Percentiles rank a stretch among this genome's conserved stretches.
Conservation (phyloP, 2,113 vertebrate species). For the Scatophagus argus region DNA sequence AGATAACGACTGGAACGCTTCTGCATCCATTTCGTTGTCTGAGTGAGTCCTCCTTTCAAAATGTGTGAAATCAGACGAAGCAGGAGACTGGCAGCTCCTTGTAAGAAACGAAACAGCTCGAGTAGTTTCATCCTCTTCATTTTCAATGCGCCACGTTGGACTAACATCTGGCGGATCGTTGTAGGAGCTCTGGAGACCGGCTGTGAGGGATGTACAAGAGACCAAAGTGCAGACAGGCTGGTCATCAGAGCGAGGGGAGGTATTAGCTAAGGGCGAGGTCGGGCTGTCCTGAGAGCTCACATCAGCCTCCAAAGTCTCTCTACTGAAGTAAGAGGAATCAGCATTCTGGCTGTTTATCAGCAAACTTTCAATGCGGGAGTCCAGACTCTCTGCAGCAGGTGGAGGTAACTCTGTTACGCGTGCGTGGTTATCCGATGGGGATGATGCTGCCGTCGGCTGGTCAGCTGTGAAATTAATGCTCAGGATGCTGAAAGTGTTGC, state of each 20-base stretch:
- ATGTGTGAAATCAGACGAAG: conserved; percentile 59
- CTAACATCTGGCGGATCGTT: conserved; percentile 85
- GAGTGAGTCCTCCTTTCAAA: conserved; percentile 67
- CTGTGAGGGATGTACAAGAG: neutral
- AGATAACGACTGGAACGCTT: conserved; percentile 18
- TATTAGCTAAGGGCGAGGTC: conserved; percentile 84
- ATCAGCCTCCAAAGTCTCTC: conserved; percentile 84
- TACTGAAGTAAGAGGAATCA: conserved; percentile 83
- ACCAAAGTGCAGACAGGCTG: conserved; percentile 46
- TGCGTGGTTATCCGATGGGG: conserved; percentile 26
- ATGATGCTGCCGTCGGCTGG: conserved; percentile 81
- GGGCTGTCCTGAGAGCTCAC: conserved; percentile 88
- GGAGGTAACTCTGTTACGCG: conserved; percentile 26
- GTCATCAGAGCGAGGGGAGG: conserved; percentile 62
- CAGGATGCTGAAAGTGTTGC: conserved; percentile 53
- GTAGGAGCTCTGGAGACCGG: conserved; percentile 65
- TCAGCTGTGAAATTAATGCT: conserved; percentile 79
- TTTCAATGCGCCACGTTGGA: conserved; percentile 82
- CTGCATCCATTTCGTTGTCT: conserved; percentile 84
- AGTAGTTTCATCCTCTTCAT: conserved; percentile 86
- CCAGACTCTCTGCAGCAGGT: conserved; percentile 85
- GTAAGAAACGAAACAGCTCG: conserved; percentile 79
- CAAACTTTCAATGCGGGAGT: conserved; percentile 96
- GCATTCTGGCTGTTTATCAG: conserved; percentile 88
- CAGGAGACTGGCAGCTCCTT: conserved; percentile 74